These are phyloP conservation scores for Nannoperca obscura DNA, from an alignment of 2,797 vertebrate species.

Conservation along the genomic window DNA sequence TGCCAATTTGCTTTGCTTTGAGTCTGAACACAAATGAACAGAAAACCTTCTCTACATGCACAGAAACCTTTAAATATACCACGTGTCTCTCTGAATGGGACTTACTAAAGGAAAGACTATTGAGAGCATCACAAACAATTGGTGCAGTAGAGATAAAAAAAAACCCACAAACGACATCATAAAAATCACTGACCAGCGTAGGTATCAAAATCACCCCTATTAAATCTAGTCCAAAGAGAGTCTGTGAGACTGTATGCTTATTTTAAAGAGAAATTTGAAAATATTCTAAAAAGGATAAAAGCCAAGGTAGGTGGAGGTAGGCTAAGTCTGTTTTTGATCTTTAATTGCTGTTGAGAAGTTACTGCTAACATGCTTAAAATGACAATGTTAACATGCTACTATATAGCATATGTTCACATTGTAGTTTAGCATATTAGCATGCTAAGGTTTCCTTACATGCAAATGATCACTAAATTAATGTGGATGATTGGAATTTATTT, in stretches of 20 bases:
- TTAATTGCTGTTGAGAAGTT: not conserved
- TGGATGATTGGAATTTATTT: too few relatives aligned
- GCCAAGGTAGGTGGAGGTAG: too few relatives aligned
- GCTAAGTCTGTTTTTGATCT: not conserved
- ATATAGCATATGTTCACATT: not conserved
- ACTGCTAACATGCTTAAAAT: not conserved
- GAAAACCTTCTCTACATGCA: not conserved
- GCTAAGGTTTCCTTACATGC: not conserved
- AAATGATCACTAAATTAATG: not conserved
- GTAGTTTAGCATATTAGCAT: not conserved
- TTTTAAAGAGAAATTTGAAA: not conserved
- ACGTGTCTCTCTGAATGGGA: not conserved
- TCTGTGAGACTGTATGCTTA: not conserved
- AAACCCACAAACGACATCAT: too few relatives aligned
- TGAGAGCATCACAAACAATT: too few relatives aligned
- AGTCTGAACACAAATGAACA: not conserved
- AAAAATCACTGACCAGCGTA: not conserved
- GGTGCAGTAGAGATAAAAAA: not conserved
- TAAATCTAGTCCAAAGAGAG: not conserved
- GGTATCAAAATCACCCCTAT: not conserved
- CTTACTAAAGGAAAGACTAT: too few relatives aligned
- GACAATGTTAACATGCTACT: not conserved
- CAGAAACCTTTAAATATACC: not conserved
- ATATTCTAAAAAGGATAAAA: not conserved
- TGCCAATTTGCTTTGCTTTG: not conserved